These are phyloP conservation scores for Melipona beecheii DNA, from an alignment of 2,888 invertebrate genomes.

Conservation along the genomic window DNA sequence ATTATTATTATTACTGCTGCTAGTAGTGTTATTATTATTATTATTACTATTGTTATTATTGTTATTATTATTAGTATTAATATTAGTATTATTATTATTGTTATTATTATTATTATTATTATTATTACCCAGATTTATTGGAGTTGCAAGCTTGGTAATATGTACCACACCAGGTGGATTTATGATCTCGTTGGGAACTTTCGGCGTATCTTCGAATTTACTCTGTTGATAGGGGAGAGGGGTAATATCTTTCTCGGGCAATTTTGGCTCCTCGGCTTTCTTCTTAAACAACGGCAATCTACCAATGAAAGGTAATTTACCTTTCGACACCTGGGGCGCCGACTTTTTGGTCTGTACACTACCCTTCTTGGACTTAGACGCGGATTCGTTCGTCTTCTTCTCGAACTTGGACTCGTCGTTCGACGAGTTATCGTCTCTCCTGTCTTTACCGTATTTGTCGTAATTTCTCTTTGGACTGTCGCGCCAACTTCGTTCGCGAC, in stretches of 20 bases:
- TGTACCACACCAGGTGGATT: constrained; percentile 83
- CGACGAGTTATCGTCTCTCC: constrained; percentile 76
- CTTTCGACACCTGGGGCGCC: constrained; percentile 83
- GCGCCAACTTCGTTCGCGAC: constrained; percentile 79
- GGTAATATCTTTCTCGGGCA: constrained; percentile 84
- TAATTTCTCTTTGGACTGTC: constrained; percentile 80
- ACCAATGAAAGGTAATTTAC: constrained; percentile 93
- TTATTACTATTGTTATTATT: not conserved
- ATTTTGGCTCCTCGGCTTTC: constrained; percentile 83
- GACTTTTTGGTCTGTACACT: constrained; percentile 71
- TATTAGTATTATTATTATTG: not conserved
- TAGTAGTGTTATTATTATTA: not conserved
- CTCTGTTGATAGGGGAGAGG: constrained; percentile 81
- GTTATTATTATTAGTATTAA: constrained; percentile 21
- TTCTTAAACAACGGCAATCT: constrained; percentile 92
- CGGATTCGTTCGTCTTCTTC: constrained; percentile 79
- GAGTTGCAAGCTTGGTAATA: constrained; percentile 82
- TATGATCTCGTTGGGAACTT: constrained; percentile 82
- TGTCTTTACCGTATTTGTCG: constrained; percentile 77
- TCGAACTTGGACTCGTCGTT: constrained; percentile 81
- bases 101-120: not conserved
- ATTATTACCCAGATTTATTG: constrained; percentile 69
- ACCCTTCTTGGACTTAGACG: constrained; percentile 76
- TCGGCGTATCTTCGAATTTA: constrained; percentile 82
- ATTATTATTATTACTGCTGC: not conserved